A percentile compares a stretch with the other conserved stretches of the same genome.
Evolutionary conservation across 2,797 vertebrate species (phyloP).

Genomic region (Sebastes goodei): DNA sequence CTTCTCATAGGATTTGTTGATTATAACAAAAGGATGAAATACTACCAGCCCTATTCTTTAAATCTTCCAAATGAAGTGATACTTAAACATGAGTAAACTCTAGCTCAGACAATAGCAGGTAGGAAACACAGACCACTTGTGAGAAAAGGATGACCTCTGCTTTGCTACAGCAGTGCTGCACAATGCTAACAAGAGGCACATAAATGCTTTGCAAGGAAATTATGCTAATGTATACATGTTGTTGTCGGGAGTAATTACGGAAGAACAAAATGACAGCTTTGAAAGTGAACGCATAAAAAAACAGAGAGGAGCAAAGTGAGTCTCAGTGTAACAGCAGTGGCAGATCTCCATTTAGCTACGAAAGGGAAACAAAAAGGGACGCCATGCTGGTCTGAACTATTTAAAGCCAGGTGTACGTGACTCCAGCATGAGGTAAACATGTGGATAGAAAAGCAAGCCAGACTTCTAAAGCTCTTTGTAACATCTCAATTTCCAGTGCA

Average conservation of each 20-base stretch:
- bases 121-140: constrained; percentile 6
- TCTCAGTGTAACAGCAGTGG: background rate
- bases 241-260: constrained; percentile 30
- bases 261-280: constrained; percentile 23
- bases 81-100: background rate
- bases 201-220: constrained; percentile 19
- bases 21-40: background rate
- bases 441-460: background rate
- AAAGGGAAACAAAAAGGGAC: background rate
- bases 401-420: background rate
- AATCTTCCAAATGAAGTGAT: background rate
- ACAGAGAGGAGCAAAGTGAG: background rate
- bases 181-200: constrained; percentile 11
- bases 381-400: background rate
- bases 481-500: background rate
- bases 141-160: constrained; percentile 17
- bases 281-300: constrained; percentile 14
- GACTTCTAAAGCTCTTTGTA: background rate
- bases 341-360: background rate
- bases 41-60: background rate
- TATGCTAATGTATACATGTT: constrained; percentile 43
- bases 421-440: background rate
- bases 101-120: background rate
- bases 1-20: background rate
- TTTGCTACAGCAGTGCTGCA: background rate